Conservation (phyloP, 1,140 invertebrate species). For the Drosophila leontia region DNA sequence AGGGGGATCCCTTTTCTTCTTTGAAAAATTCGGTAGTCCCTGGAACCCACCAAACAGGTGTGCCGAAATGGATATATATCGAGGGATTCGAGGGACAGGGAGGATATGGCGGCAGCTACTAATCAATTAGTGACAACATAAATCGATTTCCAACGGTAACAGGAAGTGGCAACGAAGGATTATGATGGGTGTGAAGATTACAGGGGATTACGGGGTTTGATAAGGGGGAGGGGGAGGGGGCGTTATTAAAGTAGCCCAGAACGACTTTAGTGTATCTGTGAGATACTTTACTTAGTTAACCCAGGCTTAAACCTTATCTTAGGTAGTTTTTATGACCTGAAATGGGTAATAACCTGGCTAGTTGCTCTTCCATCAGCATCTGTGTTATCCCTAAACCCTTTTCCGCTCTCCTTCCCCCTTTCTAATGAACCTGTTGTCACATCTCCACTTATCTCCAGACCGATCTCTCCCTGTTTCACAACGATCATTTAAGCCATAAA, state of each 20-base stretch:
- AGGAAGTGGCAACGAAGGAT: conserved; percentile 5
- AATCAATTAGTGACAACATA: conserved; percentile 59
- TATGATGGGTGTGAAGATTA: conserved; percentile 13
- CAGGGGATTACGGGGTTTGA: neutral
- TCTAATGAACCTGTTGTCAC: conserved; percentile 3
- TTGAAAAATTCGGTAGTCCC: conserved; percentile 22
- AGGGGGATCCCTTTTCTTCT: conserved; percentile 38
- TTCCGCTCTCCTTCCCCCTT: neutral
- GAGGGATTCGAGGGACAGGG: neutral
- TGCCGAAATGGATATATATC: conserved; percentile 63
- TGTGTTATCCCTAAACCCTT: no score
- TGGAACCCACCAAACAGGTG: conserved; percentile 55
- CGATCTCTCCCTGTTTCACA: conserved; percentile 14
- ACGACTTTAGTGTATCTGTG: neutral
- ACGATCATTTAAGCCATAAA: conserved; percentile 12
- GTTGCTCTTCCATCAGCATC: neutral
- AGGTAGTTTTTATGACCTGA: neutral
- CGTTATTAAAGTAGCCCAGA: neutral
- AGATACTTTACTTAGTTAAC: neutral
- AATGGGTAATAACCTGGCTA: neutral
- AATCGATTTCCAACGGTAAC: conserved; percentile 27
- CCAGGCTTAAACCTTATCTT: neutral
- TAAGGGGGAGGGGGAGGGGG: neutral
- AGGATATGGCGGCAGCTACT: conserved; percentile 12
- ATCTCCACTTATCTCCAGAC: conserved; percentile 12